These are phyloP conservation scores for Polylopha cassiicola DNA, from an alignment of 2,888 invertebrate species.

Conservation along the genomic window DNA sequence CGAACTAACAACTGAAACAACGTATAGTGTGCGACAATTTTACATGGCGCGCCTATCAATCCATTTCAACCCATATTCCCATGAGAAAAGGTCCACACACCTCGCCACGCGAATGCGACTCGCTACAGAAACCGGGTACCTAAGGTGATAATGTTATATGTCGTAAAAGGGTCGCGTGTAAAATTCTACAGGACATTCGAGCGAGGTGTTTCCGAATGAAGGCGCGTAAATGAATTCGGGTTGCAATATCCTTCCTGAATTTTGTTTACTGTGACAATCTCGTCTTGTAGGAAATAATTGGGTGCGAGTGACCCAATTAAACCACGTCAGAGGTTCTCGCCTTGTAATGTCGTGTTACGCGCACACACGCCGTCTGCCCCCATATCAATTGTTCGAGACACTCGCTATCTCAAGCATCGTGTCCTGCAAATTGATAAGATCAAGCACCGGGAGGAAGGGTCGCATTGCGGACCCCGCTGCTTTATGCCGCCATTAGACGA, in stretches of 20 bases:
- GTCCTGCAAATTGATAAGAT: slow-evolving; percentile 60
- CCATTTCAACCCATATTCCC: slow-evolving; percentile 6
- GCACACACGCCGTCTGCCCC: slow-evolving; percentile 6
- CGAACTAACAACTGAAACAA: slow-evolving; percentile 32
- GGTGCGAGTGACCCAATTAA: slow-evolving; percentile 16
- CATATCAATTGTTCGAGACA: slow-evolving; percentile 34
- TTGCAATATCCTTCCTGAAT: no score
- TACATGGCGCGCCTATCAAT: slow-evolving; percentile 1
- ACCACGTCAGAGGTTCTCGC: no score
- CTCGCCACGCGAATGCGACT: no score
- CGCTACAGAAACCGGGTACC: no score
- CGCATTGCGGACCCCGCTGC: slow-evolving; percentile 49
- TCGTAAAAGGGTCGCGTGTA: slow-evolving; percentile 1
- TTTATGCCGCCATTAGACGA: slow-evolving; percentile 58
- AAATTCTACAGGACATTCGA: slow-evolving; percentile 3
- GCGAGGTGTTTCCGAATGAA: slow-evolving; percentile 6
- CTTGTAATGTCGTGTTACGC: not conserved
- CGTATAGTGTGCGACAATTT: slow-evolving; percentile 6
- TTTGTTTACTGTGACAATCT: no score
- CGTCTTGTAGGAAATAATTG: no score
- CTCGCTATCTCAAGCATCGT: slow-evolving; percentile 39
- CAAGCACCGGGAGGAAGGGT: slow-evolving; percentile 39
- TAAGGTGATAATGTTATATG: not conserved
- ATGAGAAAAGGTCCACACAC: not conserved
- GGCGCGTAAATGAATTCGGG: not conserved